phyloP scores from a whole-genome alignment of 2,113 vertebrate species.

The Percopsis transmontana region DNA sequence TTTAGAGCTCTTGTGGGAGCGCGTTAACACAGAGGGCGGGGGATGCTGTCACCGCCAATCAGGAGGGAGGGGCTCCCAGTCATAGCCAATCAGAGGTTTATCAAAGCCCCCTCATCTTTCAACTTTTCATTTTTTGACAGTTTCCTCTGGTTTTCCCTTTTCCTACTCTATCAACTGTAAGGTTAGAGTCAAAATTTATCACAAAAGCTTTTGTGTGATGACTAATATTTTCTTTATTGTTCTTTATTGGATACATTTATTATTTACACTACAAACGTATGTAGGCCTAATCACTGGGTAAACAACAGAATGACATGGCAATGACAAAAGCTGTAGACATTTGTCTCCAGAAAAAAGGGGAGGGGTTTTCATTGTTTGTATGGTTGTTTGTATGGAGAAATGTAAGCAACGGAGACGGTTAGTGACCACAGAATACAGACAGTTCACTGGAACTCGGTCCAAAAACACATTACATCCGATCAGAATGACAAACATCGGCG shows the following conservation, averaged over 20 bases:
- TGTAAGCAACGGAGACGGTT: slow-evolving; percentile 23
- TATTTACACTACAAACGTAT: no score
- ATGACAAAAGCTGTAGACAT: background rate
- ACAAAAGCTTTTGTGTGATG: background rate
- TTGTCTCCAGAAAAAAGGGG: background rate
- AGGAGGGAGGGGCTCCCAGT: background rate
- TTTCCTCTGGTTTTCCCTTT: background rate
- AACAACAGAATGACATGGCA: no score
- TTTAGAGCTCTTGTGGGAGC: background rate
- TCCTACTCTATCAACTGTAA: background rate
- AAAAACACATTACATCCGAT: background rate
- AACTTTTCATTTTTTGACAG: no score
- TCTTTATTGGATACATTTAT: no score
- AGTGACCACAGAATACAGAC: slow-evolving; percentile 10
- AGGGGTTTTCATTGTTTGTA: slow-evolving; percentile 7
- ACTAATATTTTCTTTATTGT: background rate
- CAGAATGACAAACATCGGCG: background rate
- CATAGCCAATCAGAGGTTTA: background rate
- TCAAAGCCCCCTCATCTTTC: no score
- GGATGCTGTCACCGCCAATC: background rate
- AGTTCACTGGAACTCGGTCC: background rate
- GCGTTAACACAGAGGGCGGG: background rate
- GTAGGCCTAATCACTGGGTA: background rate
- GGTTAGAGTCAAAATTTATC: no score
- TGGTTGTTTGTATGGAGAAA: background rate